Evolutionary conservation across 2,113 vertebrate species (phyloP), one percentile per base, ranked within the genome.

Genomic region (Donacobius atricapilla): DNA sequence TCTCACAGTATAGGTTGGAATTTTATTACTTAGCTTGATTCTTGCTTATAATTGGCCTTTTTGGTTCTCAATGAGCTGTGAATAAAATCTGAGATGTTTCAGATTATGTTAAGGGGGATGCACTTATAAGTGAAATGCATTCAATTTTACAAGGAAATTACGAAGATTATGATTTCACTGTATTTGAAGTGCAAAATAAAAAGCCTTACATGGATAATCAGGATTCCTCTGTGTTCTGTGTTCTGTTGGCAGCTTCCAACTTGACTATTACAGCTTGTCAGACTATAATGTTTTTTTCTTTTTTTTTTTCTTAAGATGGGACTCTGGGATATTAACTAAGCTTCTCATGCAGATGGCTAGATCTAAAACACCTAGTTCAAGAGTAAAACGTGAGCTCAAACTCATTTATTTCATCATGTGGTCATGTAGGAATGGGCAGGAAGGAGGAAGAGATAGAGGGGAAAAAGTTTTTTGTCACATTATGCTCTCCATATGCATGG

Each of bases 31-130:
- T 87, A 68, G 33, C 31, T 96, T 84, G 84, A 83, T 91, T 96
- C 66, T 90, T 1, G 0, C 50, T 96, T 97, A 65, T 89, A 96
- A 93, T 93, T 94, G 69, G 91, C 37, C 53, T 83, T 92, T 94
- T 48, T 80, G 27, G 3, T 65, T 97, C 42, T 93, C 63, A 87
- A 58, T 88, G 51, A 83, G 19, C 86, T 97, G 73, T 91, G 82
- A 91, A 96, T 76, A 89, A 97, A 96, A 94, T 79, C 31, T 86
- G 63, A 95, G 58, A 86, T 90, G 58, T 77, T 72, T 91, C 70
- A 65, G 81, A 66, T 85, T 91, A 77, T 72, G 40, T 87, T 96
- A 87, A 83, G 73, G 48, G 87, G 18, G 60, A 89, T 76, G 48
- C 83, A 54, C 37, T 85, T 90, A 88, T 0, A 7, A 93, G 16